These are phyloP conservation scores for Pachypsylla venusta DNA, from an alignment of 1,140 invertebrate genomes.

Conservation along the genomic window DNA sequence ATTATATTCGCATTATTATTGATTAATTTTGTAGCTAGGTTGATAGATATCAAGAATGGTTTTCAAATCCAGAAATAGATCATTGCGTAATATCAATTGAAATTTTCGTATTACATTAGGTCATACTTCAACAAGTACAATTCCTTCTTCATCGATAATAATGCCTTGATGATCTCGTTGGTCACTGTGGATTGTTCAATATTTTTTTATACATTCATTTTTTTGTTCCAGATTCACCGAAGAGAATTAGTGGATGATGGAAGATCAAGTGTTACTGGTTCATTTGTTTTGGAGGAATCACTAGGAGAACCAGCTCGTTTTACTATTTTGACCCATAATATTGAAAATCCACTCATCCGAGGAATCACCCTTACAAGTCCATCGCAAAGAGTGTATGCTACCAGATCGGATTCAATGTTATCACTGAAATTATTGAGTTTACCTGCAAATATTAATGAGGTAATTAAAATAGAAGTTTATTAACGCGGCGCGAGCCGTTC, in stretches of 20 bases:
- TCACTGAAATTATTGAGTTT: conserved; percentile 36
- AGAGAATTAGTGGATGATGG: conserved; percentile 32
- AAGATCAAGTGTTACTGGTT: conserved; percentile 32
- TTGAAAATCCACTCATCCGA: conserved; percentile 33
- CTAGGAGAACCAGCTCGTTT: conserved; percentile 34
- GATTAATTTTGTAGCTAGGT: too few relatives aligned
- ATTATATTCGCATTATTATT: too few relatives aligned
- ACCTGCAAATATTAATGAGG: conserved; percentile 36
- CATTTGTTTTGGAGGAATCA: conserved; percentile 34
- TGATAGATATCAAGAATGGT: too few relatives aligned
- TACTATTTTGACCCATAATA: conserved; percentile 34
- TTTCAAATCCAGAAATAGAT: too few relatives aligned
- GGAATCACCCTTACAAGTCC: conserved; percentile 33
- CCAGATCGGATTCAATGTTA: conserved; percentile 32
- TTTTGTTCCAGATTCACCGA: conserved; percentile 31
- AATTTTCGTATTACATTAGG: too few relatives aligned
- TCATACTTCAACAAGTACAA: too few relatives aligned
- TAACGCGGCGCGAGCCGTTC: too few relatives aligned
- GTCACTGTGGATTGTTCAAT: not conserved
- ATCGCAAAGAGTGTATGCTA: conserved; percentile 30
- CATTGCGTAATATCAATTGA: too few relatives aligned
- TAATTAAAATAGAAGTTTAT: conserved; percentile 24
- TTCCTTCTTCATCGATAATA: too few relatives aligned
- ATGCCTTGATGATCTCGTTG: not conserved
- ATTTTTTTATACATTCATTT: not conserved